These are phyloP conservation scores for Tachysurus vachellii DNA, from an alignment of 2,113 vertebrate genomes.

Conservation along the genomic window DNA sequence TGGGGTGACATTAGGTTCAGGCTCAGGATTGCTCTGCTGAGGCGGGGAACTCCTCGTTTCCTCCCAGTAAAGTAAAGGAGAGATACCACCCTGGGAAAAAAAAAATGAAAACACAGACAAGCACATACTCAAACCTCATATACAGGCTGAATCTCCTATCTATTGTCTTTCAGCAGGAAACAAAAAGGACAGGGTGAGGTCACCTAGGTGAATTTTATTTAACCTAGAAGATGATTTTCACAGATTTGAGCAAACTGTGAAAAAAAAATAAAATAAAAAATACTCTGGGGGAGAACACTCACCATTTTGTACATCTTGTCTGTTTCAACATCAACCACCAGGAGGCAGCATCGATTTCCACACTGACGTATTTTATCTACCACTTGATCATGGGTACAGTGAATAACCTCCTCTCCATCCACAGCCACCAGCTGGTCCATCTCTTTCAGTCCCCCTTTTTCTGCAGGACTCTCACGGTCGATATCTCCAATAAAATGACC, in stretches of 20 bases:
- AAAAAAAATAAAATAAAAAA: neutral
- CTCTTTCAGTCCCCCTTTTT: conserved; percentile 75
- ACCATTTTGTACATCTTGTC: conserved; percentile 85
- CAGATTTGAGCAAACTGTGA: neutral
- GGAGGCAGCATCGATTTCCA: conserved; percentile 75
- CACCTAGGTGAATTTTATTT: neutral
- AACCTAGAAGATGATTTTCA: neutral
- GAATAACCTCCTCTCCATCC: conserved; percentile 75
- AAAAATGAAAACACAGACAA: neutral
- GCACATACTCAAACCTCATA: neutral
- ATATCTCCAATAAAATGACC: conserved; percentile 84
- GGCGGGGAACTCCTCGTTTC: conserved; percentile 64
- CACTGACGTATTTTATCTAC: conserved; percentile 79
- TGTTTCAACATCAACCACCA: conserved; percentile 84
- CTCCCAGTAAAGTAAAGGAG: conserved; percentile 81
- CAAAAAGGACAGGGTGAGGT: neutral
- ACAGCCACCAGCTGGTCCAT: conserved; percentile 86
- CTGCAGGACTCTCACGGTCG: conserved; percentile 82
- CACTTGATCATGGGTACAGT: conserved; percentile 76
- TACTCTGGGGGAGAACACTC: conserved; percentile 46
- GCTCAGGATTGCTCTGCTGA: conserved; percentile 63
- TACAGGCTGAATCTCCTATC: neutral
- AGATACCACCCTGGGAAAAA: conserved; percentile 76
- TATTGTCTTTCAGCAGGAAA: neutral
- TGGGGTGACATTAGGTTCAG: conserved; percentile 12